Evolutionary conservation across 2,797 vertebrate genomes (phyloP), one percentile per base, ranked within the genome.

Genomic region (Cyclura pinguis): DNA sequence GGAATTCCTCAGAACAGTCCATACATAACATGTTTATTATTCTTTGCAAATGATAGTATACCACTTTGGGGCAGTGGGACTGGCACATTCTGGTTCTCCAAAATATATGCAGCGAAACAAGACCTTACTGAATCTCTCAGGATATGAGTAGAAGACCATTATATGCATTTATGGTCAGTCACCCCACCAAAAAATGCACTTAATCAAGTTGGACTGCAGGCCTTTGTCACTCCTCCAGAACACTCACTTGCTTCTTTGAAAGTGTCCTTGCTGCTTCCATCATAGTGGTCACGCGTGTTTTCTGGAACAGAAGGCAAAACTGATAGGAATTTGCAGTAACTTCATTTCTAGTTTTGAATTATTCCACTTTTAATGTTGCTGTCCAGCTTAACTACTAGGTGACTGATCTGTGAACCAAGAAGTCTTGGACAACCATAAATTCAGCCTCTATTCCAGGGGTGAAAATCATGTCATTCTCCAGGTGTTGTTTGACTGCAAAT

Each of bases 271-370:
- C 73, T 91, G 52, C 13, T 84, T 72, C 14, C 86, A 72, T 88
- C 81, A n/a, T 80, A 50, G 9, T 72, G 62, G 62, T 50, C 38
- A 27, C 86, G 81, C 3, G 57, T 84, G 32, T 3, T 88, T 91
- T 77, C 90, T 91, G 62, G 62, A 91, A 91, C 12, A 78, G 64
- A 91, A 91, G 50, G 35, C 69, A 83, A 22, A 83, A 29, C 42
- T 38, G 35, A n/a, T 72, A 27, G 32, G 24, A 67, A 84, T 80
- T 78, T 59, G 38, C 20, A 50, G 62, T 9, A n/a, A 16, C 35
- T 4, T 72, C 29, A 74, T 82, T 50, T 29, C n/a, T 84, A 42
- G n/a, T 47, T 84, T 84, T 84, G n/a, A 67, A 78, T 64, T 67
- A 50, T 77, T 84, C 27, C 29, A 57, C 4, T 42, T n/a, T 42